These are phyloP conservation scores for Zaprionus ornatus DNA, from an alignment of 1,140 invertebrate species.

Conservation along the genomic window DNA sequence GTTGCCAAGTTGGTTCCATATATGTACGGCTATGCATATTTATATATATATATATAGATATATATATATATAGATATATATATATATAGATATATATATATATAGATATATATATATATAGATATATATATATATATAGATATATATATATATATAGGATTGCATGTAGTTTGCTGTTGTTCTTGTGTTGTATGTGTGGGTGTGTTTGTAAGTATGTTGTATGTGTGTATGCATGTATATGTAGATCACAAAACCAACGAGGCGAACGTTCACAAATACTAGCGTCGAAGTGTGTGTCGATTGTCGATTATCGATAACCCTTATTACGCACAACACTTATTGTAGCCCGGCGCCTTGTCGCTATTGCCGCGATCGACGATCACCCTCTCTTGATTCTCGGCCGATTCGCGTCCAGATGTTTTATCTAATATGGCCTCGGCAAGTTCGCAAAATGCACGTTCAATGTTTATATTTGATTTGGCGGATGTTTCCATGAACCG, in stretches of 20 bases:
- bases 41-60: conserved; percentile 19
- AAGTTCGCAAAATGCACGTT: conserved; percentile 97
- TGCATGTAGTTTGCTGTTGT: conserved; percentile 2
- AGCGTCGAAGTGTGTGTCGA: conserved; percentile 41
- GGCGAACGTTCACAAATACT: conserved; percentile 39
- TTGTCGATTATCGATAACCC: conserved; percentile 3
- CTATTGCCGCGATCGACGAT: conserved; percentile 86
- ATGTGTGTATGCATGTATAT: conserved; percentile 22
- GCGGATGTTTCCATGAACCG: conserved; percentile 99
- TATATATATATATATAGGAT: conserved; percentile 12
- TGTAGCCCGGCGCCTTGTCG: conserved; percentile 83
- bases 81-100: conserved; percentile 14
- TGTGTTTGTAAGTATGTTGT: conserved; percentile 30
- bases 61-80: conserved; percentile 17
- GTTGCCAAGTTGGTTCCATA: conserved; percentile 41
- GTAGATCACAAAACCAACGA: conserved; percentile 56
- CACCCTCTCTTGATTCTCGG: conserved; percentile 88
- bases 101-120: conserved; percentile 14
- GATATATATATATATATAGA: conserved; percentile 20
- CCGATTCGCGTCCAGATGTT: conserved; percentile 88
- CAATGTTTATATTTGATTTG: conserved; percentile 99
- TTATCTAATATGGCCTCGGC: conserved; percentile 98
- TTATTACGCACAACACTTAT: conserved; percentile 83
- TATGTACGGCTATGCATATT: conserved; percentile 17
- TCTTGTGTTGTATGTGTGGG: conserved; percentile 13